Percentiles rank a stretch among this genome's conserved stretches.
Evolutionary conservation across 2,888 invertebrate genomes (phyloP).

Genomic region (Epinotia bilunana): DNA sequence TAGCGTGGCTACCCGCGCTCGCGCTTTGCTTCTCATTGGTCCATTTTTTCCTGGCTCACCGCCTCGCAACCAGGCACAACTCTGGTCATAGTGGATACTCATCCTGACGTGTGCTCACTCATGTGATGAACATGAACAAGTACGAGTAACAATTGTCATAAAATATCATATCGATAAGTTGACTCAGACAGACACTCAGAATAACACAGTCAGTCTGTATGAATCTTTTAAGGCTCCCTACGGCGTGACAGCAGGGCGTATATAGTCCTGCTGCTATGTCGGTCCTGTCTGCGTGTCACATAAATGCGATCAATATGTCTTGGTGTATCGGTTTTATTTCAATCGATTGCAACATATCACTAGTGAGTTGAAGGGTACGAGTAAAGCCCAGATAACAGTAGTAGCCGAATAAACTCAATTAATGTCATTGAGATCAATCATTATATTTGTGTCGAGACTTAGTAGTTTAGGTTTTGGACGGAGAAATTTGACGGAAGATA

Average conservation of each 20-base stretch:
- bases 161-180: neutral
- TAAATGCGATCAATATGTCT: slow-evolving; percentile 29
- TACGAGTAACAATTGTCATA: neutral
- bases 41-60: too few relatives aligned
- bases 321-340: slow-evolving; percentile 19
- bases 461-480: too few relatives aligned
- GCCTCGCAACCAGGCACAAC: too few relatives aligned
- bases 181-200: slow-evolving; percentile 13
- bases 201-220: slow-evolving; percentile 24
- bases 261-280: slow-evolving; percentile 24
- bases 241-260: slow-evolving; percentile 31
- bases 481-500: too few relatives aligned
- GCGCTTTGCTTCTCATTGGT: too few relatives aligned
- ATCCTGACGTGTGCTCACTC: too few relatives aligned
- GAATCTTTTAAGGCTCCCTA: slow-evolving; percentile 28
- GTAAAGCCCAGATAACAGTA: neutral
- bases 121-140: too few relatives aligned
- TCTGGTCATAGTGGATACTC: too few relatives aligned
- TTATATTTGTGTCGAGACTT: too few relatives aligned
- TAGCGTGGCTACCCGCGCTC: too few relatives aligned
- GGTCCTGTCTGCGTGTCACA: slow-evolving; percentile 23
- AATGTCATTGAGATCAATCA: neutral
- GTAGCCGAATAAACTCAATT: neutral
- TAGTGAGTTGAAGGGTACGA: neutral
- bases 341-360: slow-evolving; percentile 4